phyloP scores from a whole-genome alignment of 2,888 invertebrate species.

The Uloborus plumipes region DNA sequence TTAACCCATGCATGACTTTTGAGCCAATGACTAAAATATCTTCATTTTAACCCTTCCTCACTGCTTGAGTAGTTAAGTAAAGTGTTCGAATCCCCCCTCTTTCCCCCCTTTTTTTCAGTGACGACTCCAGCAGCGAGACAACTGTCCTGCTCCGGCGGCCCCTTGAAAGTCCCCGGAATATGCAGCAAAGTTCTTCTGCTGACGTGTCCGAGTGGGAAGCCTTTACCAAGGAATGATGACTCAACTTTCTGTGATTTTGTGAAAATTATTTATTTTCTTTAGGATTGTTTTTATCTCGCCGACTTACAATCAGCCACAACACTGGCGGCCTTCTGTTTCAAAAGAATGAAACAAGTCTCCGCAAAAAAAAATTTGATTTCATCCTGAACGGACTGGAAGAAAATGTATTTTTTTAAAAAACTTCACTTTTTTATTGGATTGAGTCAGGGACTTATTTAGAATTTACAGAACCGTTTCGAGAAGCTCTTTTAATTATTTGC shows the following conservation, averaged over 20 bases:
- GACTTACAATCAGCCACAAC: slow-evolving; percentile 42
- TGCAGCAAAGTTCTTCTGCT: slow-evolving; percentile 55
- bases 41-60: slow-evolving; percentile 17
- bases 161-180: slow-evolving; percentile 17
- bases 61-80: slow-evolving; percentile 36
- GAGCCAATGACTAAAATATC: neutral
- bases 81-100: slow-evolving; percentile 11
- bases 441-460: slow-evolving; percentile 8
- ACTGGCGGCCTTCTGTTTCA: slow-evolving; percentile 34
- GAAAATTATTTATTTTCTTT: slow-evolving; percentile 31
- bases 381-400: slow-evolving; percentile 3
- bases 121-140: slow-evolving; percentile 60
- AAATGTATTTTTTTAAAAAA: slow-evolving; percentile 47
- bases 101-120: slow-evolving; percentile 35
- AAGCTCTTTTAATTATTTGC: slow-evolving; percentile 24
- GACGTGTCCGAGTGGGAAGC: slow-evolving; percentile 58
- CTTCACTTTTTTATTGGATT: slow-evolving; percentile 37
- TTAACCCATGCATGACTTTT: no score
- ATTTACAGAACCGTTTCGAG: slow-evolving; percentile 13
- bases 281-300: slow-evolving; percentile 30
- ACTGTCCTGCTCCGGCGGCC: slow-evolving; percentile 44
- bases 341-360: neutral
- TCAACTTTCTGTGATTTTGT: slow-evolving; percentile 25
- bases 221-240: slow-evolving; percentile 43
- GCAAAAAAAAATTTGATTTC: slow-evolving; percentile 17